Evolutionary conservation across 2,888 invertebrate species (phyloP).

Genomic region (Oithona nana): DNA sequence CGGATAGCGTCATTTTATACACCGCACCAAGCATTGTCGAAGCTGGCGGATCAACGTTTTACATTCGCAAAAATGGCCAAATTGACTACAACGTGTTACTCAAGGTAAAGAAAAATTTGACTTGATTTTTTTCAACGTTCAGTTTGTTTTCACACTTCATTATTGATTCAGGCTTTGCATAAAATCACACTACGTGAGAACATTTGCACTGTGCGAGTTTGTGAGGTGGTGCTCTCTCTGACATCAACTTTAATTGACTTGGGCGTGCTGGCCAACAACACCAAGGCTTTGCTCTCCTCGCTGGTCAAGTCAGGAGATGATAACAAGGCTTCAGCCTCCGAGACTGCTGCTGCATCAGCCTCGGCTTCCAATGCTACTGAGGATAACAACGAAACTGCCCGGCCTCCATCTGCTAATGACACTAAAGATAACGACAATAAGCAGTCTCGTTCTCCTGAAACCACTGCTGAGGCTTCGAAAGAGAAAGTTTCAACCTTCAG

Average conservation of each 20-base stretch:
- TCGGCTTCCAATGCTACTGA: neutral
- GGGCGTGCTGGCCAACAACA: conserved; percentile 37
- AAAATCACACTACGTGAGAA: conserved; percentile 66
- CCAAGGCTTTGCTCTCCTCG: neutral
- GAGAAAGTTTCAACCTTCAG: conserved; percentile 25
- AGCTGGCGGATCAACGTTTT: conserved; percentile 68
- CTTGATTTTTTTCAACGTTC: no score
- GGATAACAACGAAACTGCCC: neutral
- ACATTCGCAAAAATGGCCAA: conserved; percentile 86
- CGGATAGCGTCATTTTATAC: conserved; percentile 78
- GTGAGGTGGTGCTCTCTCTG: conserved; percentile 78
- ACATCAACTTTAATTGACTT: conserved; percentile 78
- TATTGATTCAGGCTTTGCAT: conserved; percentile 67
- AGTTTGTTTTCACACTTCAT: conserved; percentile 17
- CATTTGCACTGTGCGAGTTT: conserved; percentile 60
- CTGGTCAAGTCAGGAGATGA: conserved; percentile 14
- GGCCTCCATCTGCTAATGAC: neutral
- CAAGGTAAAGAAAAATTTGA: conserved; percentile 44
- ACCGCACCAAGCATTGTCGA: conserved; percentile 66
- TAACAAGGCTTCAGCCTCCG: neutral
- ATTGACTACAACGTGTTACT: conserved; percentile 73
- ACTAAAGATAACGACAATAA: neutral
- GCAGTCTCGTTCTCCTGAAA: neutral
- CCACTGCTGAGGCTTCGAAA: conserved; percentile 14
- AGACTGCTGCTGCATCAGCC: neutral